Evolutionary conservation across 2,113 vertebrate species (phyloP), one percentile per base, ranked within the genome.

Genomic region (Chaetura pelagica): DNA sequence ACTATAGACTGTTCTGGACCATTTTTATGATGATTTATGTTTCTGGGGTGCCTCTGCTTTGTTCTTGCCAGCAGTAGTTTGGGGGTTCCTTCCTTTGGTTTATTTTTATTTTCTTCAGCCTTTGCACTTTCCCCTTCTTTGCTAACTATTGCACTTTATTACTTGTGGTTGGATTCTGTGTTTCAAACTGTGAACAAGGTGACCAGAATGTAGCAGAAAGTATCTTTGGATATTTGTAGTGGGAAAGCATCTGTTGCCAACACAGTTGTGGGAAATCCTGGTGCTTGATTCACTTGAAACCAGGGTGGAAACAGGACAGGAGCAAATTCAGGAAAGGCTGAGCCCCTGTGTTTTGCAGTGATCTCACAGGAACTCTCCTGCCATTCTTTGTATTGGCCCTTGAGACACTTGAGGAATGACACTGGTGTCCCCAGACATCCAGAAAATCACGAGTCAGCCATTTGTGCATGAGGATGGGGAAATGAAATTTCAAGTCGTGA

Each of bases 381-480:
- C 58, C 2, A 0, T n/a, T 73, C 63, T 30, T 16, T 12, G 23
- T 21, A 34, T 27, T 61, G 62, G 51, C 51, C 55, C 84, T 52
- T 0, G 2, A 27, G 66, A 29, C 78, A 9, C 52, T 38, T 63
- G 22, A 22, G 49, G 26, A n/a, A 30, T 14, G 66, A 19, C 51
- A 46, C 18, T 2, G 34, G 34, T 84, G 78, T 84, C 82, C 61
- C 78, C 35, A 81, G 82, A 7, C 34, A 1, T 8, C 26, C 40
- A 59, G 71, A 71, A 71, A 62, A 46, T 84, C 87, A 68, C 6
- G 15, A 89, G 72, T 42, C 58, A 22, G 76, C 34, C 63, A 1
- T 17, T 3, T 3, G 24, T 17, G 40, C 72, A 9, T 0, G 1
- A 35, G 24, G 34, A 17, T 17, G 0, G 4, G 54, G 80, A 61